Evolutionary conservation across 2,888 invertebrate genomes (phyloP).

Genomic region (Gibbula magus): DNA sequence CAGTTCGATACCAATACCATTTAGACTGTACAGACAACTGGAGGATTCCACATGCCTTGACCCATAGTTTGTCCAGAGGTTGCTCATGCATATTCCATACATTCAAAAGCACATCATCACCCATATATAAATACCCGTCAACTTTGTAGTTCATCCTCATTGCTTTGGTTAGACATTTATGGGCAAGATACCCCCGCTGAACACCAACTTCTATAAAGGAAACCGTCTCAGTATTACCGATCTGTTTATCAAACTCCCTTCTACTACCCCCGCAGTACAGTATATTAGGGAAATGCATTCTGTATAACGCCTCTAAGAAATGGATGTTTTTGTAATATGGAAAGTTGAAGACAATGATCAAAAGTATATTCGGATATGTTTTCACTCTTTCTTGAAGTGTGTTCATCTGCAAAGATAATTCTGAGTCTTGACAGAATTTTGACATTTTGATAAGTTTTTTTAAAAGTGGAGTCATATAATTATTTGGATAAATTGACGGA

Average conservation of each 20-base stretch:
- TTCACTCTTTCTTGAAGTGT: no score
- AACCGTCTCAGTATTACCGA: background rate
- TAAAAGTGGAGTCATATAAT: no score
- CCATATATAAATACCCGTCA: no score
- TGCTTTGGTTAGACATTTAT: conserved; percentile 37
- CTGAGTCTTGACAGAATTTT: no score
- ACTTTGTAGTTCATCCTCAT: conserved; percentile 41
- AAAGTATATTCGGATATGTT: no score
- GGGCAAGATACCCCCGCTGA: background rate
- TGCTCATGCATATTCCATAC: background rate
- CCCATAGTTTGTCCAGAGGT: background rate
- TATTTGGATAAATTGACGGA: no score
- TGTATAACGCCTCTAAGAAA: background rate
- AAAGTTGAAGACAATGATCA: no score
- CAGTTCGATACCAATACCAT: background rate
- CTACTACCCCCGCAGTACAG: conserved; percentile 5
- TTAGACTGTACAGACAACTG: no score
- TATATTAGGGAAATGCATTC: background rate
- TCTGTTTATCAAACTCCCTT: no score
- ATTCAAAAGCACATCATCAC: no score
- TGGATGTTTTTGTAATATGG: background rate
- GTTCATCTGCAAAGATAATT: no score
- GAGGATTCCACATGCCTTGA: background rate
- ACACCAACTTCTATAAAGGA: background rate
- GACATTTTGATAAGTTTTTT: no score